Evolutionary conservation across 2,797 vertebrate genomes (phyloP).

Genomic region (Lutjanus argentimaculatus): DNA sequence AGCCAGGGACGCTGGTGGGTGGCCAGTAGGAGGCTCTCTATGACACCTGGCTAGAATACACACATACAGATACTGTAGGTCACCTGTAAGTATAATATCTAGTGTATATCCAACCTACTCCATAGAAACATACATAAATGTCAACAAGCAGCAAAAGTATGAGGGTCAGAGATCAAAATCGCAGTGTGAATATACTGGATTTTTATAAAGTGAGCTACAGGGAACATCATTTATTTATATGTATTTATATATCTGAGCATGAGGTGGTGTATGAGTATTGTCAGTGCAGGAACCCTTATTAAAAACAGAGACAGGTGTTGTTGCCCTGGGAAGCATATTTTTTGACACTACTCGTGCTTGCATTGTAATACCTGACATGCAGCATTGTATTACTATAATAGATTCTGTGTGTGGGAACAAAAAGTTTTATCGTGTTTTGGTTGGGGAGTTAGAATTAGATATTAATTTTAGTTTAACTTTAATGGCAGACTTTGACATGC

Average conservation of each 20-base stretch:
- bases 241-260: background rate
- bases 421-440: background rate
- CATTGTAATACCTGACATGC: background rate
- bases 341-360: background rate
- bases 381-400: background rate
- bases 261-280: background rate
- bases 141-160: background rate
- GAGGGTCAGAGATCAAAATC: background rate
- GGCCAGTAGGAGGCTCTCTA: constrained; percentile 79
- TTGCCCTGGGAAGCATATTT: background rate
- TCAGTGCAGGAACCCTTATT: background rate
- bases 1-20: constrained; percentile 84
- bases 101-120: background rate
- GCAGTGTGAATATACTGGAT: background rate
- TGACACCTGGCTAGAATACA: constrained; percentile 68
- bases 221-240: background rate
- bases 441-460: too few species aligned
- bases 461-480: too few species aligned
- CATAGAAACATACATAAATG: background rate
- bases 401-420: background rate
- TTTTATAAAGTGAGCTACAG: background rate
- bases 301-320: background rate
- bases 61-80: background rate
- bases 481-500: background rate
- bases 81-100: background rate